Evolutionary conservation across 37 sponge, comb jelly and placozoan genomes (phyloP).

Genomic region (Cladorhizidae sp.): DNA sequence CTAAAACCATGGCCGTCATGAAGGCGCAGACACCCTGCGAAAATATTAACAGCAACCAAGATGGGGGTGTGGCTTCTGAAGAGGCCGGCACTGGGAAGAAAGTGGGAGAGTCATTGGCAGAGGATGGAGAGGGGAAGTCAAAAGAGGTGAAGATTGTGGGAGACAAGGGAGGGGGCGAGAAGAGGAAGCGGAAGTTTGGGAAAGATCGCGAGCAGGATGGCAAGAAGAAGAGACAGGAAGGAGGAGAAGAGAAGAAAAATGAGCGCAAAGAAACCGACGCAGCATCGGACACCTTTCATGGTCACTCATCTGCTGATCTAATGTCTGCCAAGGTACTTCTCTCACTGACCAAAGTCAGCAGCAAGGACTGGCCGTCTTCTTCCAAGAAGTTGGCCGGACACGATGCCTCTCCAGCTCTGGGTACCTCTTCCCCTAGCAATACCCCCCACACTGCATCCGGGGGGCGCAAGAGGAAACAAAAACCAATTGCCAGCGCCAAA

Average conservation of each 20-base stretch:
- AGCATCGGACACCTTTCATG: background rate
- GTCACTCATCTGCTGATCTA: constrained; percentile 46
- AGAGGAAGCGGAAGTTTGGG: background rate
- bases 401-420: background rate
- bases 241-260: background rate
- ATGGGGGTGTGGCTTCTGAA: background rate
- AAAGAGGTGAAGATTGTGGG: background rate
- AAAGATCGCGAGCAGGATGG: background rate
- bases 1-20: background rate
- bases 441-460: constrained; percentile 19
- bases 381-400: background rate
- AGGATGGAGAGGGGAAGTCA: too few relatives aligned
- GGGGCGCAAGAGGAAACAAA: constrained; percentile 51
- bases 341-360: constrained; percentile 27
- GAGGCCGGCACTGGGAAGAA: background rate
- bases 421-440: background rate
- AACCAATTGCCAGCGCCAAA: constrained; percentile 52
- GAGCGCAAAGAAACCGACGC: background rate
- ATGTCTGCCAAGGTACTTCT: constrained; percentile 65
- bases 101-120: background rate
- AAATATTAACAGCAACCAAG: background rate
- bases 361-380: constrained; percentile 28
- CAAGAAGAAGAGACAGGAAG: background rate
- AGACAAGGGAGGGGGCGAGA: background rate
- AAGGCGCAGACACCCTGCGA: background rate